Base-by-base conservation (phyloP, 2,888 invertebrate species). In the Cheilosia scutellata region DNA sequence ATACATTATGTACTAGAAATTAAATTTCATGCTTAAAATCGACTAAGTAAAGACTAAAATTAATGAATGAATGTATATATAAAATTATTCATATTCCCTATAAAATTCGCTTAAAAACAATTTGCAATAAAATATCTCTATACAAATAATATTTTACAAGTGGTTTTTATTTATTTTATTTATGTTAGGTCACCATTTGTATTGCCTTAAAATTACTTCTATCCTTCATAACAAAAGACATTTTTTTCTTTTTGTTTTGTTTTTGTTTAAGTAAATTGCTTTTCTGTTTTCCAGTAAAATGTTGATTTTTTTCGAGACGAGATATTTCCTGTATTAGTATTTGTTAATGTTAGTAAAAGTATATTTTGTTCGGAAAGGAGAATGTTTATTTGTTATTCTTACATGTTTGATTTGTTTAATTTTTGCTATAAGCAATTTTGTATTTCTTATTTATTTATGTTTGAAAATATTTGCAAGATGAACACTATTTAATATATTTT, bases 101-200 rank as follows among this genome's bases (percentile, higher is more conserved):
- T 33, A 76, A 47, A 60, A 16, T 76, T 88, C 89, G 89, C 89
- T 89, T 89, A 66, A 89, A 89, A 89, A 89, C 89, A 89, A 89
- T 88, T 88, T 89, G 88, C 88, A 87, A 88, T 88, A 76, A 88
- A 88, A 89, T 80, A 82, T 31, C 40, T n/a, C n/a, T 16, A 29
- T 20, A 16, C 2, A 53, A 16, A 25, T 62, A 7, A n/a, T 29
- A 29, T 33, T 16, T 62, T 6, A 42, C 9, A 31, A 33, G 33
- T 76, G 29, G 3, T 5, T 53, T 53, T 55, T 13, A 29, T n/a
- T 51, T 42, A 53, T 58, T 42, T n/a, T 13, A 53, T 75, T 53
- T 62, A 44, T 29, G 20, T 40, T 20, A 62, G n/a, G 29, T 62
- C 71, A 49, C 16, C 25, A 49, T 55, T 66, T 11, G 9, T 63